Evolutionary conservation across 1,140 invertebrate species (phyloP).

Genomic region (Sycobia sp.): DNA sequence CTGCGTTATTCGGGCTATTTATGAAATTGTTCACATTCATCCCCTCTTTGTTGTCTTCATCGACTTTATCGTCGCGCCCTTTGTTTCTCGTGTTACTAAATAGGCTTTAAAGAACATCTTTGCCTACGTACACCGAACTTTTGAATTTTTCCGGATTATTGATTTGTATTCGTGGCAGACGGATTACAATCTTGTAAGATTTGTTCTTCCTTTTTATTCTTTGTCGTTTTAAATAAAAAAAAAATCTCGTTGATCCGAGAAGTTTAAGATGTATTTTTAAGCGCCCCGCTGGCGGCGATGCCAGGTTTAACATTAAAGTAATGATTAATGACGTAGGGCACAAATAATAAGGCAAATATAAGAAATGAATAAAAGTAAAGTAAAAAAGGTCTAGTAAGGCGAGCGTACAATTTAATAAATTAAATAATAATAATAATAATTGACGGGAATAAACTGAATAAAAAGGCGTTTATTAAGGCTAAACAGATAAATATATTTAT

Average conservation of each 20-base stretch:
- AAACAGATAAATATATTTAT: slow-evolving; percentile 39
- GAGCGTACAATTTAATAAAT: slow-evolving; percentile 33
- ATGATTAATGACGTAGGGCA: slow-evolving; percentile 18
- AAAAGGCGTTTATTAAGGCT: slow-evolving; percentile 32
- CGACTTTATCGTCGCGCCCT: too few relatives aligned
- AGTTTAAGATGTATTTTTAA: slow-evolving; percentile 9
- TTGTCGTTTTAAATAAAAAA: too few relatives aligned
- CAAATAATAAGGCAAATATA: slow-evolving; percentile 31
- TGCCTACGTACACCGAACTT: too few relatives aligned
- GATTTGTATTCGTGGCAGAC: too few relatives aligned
- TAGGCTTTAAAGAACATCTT: too few relatives aligned
- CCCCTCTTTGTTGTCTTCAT: too few relatives aligned
- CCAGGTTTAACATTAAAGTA: slow-evolving; percentile 16
- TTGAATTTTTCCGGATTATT: too few relatives aligned
- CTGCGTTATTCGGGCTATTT: too few relatives aligned
- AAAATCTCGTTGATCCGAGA: slow-evolving; percentile 34
- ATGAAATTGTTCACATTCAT: too few relatives aligned
- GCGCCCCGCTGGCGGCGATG: neutral
- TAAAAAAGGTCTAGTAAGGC: slow-evolving; percentile 23
- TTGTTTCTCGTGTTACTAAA: too few relatives aligned
- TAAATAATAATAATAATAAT: slow-evolving; percentile 30
- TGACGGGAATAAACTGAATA: slow-evolving; percentile 27
- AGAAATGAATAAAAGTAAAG: slow-evolving; percentile 28
- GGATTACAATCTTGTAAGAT: too few relatives aligned
- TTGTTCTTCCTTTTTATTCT: too few relatives aligned